Conservation (phyloP, 2,888 invertebrate species). For the Drosophila atripex region DNA sequence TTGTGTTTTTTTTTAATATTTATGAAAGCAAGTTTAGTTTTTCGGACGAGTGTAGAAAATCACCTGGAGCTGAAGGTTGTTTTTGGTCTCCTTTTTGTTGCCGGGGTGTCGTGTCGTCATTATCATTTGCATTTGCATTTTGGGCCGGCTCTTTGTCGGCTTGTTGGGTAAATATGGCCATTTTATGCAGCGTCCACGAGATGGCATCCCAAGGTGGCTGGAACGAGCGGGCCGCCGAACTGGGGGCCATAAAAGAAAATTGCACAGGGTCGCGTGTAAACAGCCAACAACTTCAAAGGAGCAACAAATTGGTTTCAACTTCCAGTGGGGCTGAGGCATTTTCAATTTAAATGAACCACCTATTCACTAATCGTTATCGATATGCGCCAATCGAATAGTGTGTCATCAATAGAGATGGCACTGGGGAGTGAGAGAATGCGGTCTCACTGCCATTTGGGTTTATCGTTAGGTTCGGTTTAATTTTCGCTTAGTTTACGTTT, state of each 20-base stretch:
- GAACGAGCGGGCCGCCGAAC: not conserved
- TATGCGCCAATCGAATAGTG: not conserved
- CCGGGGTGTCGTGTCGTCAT: conserved; percentile 39
- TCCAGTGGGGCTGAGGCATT: not conserved
- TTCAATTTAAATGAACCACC: not conserved
- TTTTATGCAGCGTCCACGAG: conserved; percentile 41
- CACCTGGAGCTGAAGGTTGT: conserved; percentile 22
- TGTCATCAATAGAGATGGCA: not conserved
- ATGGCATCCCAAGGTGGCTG: conserved; percentile 20
- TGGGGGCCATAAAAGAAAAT: conserved; percentile 19
- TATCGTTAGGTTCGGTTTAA: conserved; percentile 8
- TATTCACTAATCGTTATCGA: not conserved
- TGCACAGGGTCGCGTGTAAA: not conserved
- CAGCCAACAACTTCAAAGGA: not conserved
- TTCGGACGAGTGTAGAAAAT: not conserved
- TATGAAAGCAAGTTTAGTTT: not conserved
- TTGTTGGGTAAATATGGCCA: conserved; percentile 38
- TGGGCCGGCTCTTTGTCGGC: conserved; percentile 28
- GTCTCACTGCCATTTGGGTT: conserved; percentile 6
- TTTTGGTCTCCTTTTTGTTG: conserved; percentile 14
- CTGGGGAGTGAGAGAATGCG: not conserved
- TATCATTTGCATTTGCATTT: conserved; percentile 52
- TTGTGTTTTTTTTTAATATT: too few relatives aligned
- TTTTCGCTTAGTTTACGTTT: conserved; percentile 11
- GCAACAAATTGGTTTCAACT: not conserved